Conservation (phyloP, 2,797 vertebrate genomes). For the Moxostoma hubbsi region DNA sequence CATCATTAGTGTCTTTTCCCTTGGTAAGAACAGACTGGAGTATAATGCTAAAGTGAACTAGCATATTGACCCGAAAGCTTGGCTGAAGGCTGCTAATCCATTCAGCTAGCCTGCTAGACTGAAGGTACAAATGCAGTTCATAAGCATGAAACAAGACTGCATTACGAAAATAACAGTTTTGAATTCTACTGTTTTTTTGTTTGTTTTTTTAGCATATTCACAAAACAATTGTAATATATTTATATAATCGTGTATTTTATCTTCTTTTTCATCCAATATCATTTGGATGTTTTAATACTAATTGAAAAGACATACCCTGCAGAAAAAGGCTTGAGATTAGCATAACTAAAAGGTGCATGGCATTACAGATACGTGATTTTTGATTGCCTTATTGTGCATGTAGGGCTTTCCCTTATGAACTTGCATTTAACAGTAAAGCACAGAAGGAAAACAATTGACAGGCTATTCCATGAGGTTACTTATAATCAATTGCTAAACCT, state of each 20-base stretch:
- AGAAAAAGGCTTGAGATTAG: slow-evolving; percentile 74
- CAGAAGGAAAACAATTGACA: slow-evolving; percentile 36
- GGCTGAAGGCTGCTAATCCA: slow-evolving; percentile 77
- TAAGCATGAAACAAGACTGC: slow-evolving; percentile 74
- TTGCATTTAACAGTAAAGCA: slow-evolving; percentile 37
- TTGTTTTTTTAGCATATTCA: slow-evolving; percentile 81
- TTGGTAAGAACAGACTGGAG: slow-evolving; percentile 79
- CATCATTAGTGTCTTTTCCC: slow-evolving; percentile 81
- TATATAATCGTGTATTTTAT: slow-evolving; percentile 52
- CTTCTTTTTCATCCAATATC: slow-evolving; percentile 69
- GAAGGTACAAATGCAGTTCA: slow-evolving; percentile 56
- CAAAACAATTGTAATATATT: slow-evolving; percentile 80
- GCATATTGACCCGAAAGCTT: slow-evolving; percentile 67
- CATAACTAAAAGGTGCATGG: slow-evolving; percentile 72
- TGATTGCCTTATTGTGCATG: slow-evolving; percentile 83
- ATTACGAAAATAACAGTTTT: slow-evolving; percentile 72
- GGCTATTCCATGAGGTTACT: slow-evolving; percentile 52
- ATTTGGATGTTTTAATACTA: slow-evolving; percentile 76
- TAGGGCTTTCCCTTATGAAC: slow-evolving; percentile 60
- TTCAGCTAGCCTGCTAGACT: slow-evolving; percentile 72
- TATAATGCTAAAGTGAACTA: slow-evolving; percentile 76
- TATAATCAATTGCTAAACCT: slow-evolving; percentile 22
- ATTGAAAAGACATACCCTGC: slow-evolving; percentile 79
- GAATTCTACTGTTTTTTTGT: slow-evolving; percentile 62
- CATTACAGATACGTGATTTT: slow-evolving; percentile 73